phyloP scores from a whole-genome alignment of 1,140 invertebrate species.

The Cepaea nemoralis region DNA sequence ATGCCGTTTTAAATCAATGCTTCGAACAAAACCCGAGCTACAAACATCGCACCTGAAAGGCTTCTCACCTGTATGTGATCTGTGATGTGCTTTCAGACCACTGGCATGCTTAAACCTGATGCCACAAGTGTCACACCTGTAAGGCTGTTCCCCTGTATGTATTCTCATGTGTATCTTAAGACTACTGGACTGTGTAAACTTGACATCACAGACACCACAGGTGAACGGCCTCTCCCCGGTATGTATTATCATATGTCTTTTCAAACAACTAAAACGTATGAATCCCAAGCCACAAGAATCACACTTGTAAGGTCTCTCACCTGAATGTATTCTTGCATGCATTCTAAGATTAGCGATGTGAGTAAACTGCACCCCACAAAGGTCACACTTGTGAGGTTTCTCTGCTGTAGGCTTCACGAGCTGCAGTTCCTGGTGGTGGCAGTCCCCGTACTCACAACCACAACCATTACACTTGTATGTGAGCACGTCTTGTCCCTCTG shows the following conservation, averaged over 20 bases:
- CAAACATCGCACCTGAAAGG: neutral
- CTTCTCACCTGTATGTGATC: neutral
- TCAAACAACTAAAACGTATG: neutral
- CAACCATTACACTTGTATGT: neutral
- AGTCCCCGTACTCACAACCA: neutral
- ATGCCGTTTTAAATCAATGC: neutral
- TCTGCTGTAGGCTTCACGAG: neutral
- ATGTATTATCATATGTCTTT: neutral
- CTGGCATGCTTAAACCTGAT: neutral
- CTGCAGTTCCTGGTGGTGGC: neutral
- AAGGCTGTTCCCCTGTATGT: neutral
- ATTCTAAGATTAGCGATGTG: neutral
- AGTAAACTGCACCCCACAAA: neutral
- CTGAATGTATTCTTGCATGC: neutral
- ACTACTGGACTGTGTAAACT: neutral
- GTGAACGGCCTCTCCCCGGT: neutral
- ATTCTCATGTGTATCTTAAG: neutral
- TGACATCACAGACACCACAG: neutral
- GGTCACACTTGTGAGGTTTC: slow-evolving; percentile 17
- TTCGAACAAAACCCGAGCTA: neutral
- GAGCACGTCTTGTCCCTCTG: too few species aligned
- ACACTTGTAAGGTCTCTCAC: neutral
- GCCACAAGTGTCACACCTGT: neutral
- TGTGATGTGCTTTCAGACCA: neutral
- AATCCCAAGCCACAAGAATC: neutral